Base-by-base conservation (phyloP, 2,888 invertebrate genomes). In the Drosophila ustulata region DNA sequence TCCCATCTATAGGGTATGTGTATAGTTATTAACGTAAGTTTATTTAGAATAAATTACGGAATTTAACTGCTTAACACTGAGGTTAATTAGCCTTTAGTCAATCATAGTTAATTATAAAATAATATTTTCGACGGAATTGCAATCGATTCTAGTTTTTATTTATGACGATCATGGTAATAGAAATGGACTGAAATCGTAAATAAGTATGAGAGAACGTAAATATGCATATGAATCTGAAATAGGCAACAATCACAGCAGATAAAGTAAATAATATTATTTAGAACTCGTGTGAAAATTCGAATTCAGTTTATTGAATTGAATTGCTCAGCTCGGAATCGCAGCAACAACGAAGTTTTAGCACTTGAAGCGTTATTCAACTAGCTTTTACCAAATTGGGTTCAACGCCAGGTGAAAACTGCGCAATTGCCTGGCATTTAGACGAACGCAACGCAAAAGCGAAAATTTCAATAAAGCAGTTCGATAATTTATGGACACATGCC, bases 401-500 rank as follows among this genome's bases (percentile, higher is more conserved):
- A 51, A 43, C 37, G 37, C 23, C 77, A 68, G 68, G 62, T 76
- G 80, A 75, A 79, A 69, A 71, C 66, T 69, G 78, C 78, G 69
- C 78, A 80, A 62, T 69, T 52, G 53, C 51, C 56, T 65, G 28
- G 41, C 57, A 57, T 43, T 56, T 51, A 28, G 30, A 18, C 11
- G 41, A 47, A 62, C 70, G 72, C 65, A n/a, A 41, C 50, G 63
- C 51, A 34, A 13, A 55, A 53, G 62, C 47, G 34, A 13, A 58
- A 78, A 58, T 65, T 75, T 62, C 70, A 75, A 75, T 79, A 63
- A 55, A 65, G 64, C 70, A 62, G 43, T 46, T 75, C 58, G 26
- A 65, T 64, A 76, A 80, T 77, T 67, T 80, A 89, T 80, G 81
- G 78, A 75, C 70, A 71, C 68, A 80, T 71, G 82, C 70, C 71